Base-by-base conservation (phyloP, 1,140 invertebrate genomes). In the Bombus fervidus region DNA sequence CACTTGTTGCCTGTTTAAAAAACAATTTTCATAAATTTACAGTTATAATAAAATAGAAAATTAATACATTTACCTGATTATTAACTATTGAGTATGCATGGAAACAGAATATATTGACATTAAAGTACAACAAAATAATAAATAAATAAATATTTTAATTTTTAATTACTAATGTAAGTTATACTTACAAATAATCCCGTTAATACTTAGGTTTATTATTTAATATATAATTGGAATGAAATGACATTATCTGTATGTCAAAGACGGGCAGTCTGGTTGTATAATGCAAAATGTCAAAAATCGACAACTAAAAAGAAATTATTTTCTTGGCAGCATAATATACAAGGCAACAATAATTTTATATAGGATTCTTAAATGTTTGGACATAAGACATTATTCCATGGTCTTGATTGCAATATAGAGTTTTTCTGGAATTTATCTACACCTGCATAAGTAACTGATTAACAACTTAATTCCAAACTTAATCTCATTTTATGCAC, bases 311-410 rank as follows among this genome's bases (percentile, higher is more conserved):
- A 86, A 86, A 73, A 83, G 39, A 91, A 85, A 69, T 80, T 72
- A 90, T 83, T 25, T 47, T 91, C 59, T 88, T 85, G 90, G 91
- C 90, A 91, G 92, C 91, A 87, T 87, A 92, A 92, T 92, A 75
- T 92, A 92, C 91, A 93, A 91, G 90, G 91, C 91, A 87, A 86
- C 87, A 72, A 88, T 87, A 89, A 90, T 84, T 92, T 93, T 93
- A 87, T 92, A 92, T 89, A 92, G 73, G 79, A 91, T 88, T 81
- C 71, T 77, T 69, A 86, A 87, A 81, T 62, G 43, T 88, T 89
- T 87, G 75, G 81, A 90, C 73, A 85, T 41, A 57, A 84, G 43
- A 75, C 81, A 76, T 86, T 66, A 57, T 86, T 72, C 43, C 77
- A 62, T 25, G 73, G 85, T 68, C 64, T 77, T 57, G 64, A 87